Percentiles rank a stretch among this genome's conserved stretches.
Conservation (phyloP, 2,888 invertebrate species). For the Ctena decussata region DNA sequence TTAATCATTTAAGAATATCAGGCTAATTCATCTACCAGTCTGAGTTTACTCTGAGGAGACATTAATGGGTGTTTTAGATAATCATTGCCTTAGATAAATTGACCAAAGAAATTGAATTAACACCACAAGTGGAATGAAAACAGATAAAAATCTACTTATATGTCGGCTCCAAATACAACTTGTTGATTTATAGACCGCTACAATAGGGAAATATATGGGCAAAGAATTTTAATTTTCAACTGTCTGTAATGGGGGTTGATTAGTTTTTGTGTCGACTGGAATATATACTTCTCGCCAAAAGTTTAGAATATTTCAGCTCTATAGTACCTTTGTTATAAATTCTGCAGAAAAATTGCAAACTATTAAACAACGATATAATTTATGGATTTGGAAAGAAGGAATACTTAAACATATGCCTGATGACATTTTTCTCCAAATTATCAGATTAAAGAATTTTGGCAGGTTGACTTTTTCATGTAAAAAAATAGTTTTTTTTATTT, state of each 20-base stretch:
- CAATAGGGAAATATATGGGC: neutral
- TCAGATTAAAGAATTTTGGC: no score
- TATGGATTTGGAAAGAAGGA: no score
- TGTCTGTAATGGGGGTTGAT: neutral
- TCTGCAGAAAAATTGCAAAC: no score
- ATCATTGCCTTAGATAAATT: neutral
- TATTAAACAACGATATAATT: no score
- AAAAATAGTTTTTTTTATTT: no score
- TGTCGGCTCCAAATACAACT: neutral
- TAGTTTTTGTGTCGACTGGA: neutral
- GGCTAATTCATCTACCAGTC: neutral
- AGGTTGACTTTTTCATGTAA: no score
- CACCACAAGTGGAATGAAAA: neutral
- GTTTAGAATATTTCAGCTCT: no score
- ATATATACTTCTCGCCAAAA: no score
- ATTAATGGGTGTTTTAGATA: neutral
- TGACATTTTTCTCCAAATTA: no score
- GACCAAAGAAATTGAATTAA: constrained; percentile 1
- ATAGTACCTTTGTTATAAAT: no score
- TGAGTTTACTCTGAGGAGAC: neutral
- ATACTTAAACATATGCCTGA: no score
- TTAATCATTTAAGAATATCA: neutral
- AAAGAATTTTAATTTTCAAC: neutral
- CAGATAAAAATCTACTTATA: constrained; percentile 4
- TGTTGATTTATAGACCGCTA: neutral